Percentiles rank a stretch among this genome's conserved stretches.
phyloP scores from a whole-genome alignment of 2,797 vertebrate species.

The Microtus californicus region DNA sequence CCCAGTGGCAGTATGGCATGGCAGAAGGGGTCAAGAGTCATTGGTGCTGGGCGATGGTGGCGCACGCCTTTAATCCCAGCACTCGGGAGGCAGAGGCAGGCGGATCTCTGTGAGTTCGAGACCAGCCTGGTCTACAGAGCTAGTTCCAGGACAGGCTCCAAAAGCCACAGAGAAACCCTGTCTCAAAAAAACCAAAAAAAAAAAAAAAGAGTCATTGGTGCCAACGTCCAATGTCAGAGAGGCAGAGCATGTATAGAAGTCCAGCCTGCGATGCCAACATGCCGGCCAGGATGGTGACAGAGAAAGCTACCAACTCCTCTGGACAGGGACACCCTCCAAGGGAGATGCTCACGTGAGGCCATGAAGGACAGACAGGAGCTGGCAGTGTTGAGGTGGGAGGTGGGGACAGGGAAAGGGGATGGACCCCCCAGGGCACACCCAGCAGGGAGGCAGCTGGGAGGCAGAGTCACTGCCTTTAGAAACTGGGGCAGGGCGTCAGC shows the following conservation, averaged over 20 bases:
- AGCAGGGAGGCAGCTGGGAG: neutral
- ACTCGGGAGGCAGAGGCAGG: too few species aligned
- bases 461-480: neutral
- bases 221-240: neutral
- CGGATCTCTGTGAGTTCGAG: too few species aligned
- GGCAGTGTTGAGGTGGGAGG: neutral
- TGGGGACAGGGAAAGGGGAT: neutral
- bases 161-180: too few species aligned
- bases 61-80: too few species aligned
- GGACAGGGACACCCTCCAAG: neutral
- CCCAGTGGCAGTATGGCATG: neutral
- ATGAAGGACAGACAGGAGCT: neutral
- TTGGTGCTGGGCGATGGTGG: too few species aligned
- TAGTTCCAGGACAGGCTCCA: too few species aligned
- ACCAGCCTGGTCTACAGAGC: too few species aligned
- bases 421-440: neutral
- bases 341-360: neutral
- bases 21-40: neutral
- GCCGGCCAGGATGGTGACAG: accelerated
- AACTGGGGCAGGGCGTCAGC: neutral
- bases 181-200: too few species aligned
- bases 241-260: accelerated
- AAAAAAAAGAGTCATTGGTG: neutral
- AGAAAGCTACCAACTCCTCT: accelerated
- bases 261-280: neutral